Evolutionary conservation across 2,797 vertebrate genomes (phyloP), one percentile per base, ranked within the genome.

Genomic region (Hapalemur alaotrensis): DNA sequence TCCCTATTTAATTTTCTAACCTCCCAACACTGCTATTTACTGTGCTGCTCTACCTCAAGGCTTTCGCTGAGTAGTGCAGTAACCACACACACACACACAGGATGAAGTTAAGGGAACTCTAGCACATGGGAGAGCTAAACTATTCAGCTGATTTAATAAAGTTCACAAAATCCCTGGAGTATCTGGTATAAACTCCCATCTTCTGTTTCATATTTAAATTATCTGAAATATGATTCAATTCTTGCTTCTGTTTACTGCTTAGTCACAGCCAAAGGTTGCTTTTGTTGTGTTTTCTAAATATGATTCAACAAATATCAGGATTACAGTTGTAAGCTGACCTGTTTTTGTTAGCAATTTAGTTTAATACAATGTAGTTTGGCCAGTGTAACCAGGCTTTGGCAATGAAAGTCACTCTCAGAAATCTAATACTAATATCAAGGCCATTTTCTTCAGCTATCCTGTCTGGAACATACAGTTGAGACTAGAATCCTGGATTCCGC

Each of bases 221-320:
- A 88, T 81, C 76, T 88, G 76, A 95, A 95, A 78, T 89, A 76
- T n/a, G 73, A 95, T 91, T 72, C 54, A 57, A 25, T 91, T 95
- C 65, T 92, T 87, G 83, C 25, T 95, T 96, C 75, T 95, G 59
- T 86, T 95, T 92, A 85, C 61, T 15, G 52, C 38, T 61, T 80
- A 32, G 46, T 80, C 52, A 96, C 32, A 95, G 91, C 61, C 35
- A 38, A 59, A 95, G 38, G 13, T 43, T 76, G 41, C 28, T 95
- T 96, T 93, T 65, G 32, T 93, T 96, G 48, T 87, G 22, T 63
- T 65, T 93, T 95, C 1, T 13, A 90, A 86, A 83, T 92, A 67
- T 97, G 67, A 91, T 73, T 95, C 17, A 88, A 52, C 4, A 73
- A 20, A 70, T 85, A 84, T 7, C 8, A 94, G 63, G 41, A 78